These are phyloP conservation scores for Tychaedon coryphoeus DNA, from an alignment of 2,113 vertebrate species.

Conservation along the genomic window DNA sequence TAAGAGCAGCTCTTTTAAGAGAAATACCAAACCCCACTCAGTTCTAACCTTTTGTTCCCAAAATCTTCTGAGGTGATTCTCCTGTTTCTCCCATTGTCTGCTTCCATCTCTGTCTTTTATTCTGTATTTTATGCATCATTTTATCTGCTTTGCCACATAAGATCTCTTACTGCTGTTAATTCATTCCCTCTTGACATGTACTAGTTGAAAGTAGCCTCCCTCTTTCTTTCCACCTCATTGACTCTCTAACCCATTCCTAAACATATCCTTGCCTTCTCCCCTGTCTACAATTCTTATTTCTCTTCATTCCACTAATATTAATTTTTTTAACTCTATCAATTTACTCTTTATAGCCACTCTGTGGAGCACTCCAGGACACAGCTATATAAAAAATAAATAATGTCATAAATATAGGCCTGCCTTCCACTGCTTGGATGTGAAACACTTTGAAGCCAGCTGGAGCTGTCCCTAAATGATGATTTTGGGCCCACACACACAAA, in stretches of 20 bases:
- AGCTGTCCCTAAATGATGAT: neutral
- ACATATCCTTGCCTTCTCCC: neutral
- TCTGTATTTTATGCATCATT: neutral
- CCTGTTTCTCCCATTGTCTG: neutral
- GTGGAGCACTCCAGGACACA: neutral
- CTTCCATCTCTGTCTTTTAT: neutral
- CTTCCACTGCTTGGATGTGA: neutral
- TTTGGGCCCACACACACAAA: neutral
- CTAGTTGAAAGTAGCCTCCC: neutral
- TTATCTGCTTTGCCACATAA: neutral
- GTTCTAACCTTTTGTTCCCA: neutral
- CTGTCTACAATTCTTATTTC: neutral
- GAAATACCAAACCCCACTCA: neutral
- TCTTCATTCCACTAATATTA: neutral
- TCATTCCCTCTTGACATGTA: neutral
- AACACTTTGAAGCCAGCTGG: neutral
- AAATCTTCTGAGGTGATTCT: neutral
- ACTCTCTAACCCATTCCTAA: neutral
- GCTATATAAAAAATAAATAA: constrained; percentile 1
- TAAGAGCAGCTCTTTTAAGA: neutral
- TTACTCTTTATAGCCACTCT: neutral
- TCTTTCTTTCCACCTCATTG: neutral
- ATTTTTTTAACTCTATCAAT: neutral
- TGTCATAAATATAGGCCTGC: neutral
- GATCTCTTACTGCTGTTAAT: neutral